These are phyloP conservation scores for Momotus momota DNA, from an alignment of 2,797 vertebrate species.

Conservation along the genomic window DNA sequence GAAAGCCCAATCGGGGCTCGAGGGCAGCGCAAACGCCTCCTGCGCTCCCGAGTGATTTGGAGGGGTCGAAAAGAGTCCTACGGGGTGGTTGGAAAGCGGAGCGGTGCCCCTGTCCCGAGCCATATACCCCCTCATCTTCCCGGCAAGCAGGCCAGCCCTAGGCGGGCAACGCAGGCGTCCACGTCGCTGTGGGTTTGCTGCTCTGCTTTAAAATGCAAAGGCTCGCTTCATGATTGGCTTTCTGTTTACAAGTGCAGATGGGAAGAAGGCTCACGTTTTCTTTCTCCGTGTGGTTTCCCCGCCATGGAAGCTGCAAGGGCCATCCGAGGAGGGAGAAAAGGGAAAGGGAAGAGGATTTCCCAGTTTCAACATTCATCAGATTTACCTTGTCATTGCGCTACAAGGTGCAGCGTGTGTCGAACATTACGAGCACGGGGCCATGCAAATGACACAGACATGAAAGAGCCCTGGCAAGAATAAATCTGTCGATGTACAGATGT, in stretches of 20 bases:
- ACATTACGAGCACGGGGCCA: slow-evolving; percentile 24
- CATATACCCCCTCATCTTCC: accelerated
- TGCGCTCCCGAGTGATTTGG: accelerated
- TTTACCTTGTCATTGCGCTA: slow-evolving; percentile 32
- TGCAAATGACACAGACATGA: slow-evolving; percentile 43
- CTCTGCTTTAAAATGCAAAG: not conserved
- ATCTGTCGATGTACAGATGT: slow-evolving; percentile 67
- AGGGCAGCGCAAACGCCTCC: not conserved
- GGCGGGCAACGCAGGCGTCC: not conserved
- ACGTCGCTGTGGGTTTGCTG: not conserved
- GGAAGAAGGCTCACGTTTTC: not conserved
- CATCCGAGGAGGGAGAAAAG: not conserved
- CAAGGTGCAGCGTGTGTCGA: slow-evolving; percentile 40
- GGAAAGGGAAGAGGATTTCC: slow-evolving; percentile 13
- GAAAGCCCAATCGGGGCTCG: not conserved
- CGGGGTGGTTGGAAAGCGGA: not conserved
- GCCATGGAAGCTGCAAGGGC: not conserved
- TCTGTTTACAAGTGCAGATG: not conserved
- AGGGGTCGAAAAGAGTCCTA: accelerated
- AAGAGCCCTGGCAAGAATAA: slow-evolving; percentile 58
- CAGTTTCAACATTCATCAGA: slow-evolving; percentile 6
- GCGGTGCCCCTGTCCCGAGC: not conserved
- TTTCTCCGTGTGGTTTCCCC: not conserved
- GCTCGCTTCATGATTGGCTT: not conserved
- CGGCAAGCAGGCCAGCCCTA: not conserved